Conservation (phyloP, 2,888 invertebrate species). For the Xanthorhoe designata region DNA sequence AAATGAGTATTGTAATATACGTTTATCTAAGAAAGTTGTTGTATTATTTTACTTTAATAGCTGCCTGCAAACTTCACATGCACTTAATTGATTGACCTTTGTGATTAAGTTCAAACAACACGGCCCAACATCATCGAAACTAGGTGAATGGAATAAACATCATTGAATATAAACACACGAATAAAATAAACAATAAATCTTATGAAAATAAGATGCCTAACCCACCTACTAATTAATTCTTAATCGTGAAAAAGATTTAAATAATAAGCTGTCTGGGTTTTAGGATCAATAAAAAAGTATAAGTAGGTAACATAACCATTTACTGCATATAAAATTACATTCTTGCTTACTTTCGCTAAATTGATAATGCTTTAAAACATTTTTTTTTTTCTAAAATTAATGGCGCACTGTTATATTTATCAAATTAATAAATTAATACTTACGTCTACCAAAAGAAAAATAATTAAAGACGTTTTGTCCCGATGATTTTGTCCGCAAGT, state of each 20-base stretch:
- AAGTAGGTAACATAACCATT: constrained; percentile 43
- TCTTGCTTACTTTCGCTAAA: constrained; percentile 58
- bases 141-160: background rate
- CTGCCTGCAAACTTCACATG: background rate
- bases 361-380: constrained; percentile 55
- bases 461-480: constrained; percentile 69
- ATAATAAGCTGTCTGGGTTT: background rate
- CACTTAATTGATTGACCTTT: background rate
- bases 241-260: too few relatives aligned
- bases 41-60: constrained; percentile 4
- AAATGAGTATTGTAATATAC: constrained; percentile 1
- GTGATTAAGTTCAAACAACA: background rate
- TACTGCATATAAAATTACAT: constrained; percentile 62
- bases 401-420: constrained; percentile 36
- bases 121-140: background rate
- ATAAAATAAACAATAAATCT: background rate
- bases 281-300: background rate
- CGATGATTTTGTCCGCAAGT: constrained; percentile 88
- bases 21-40: background rate
- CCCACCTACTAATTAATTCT: too few relatives aligned
- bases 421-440: constrained; percentile 34
- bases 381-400: constrained; percentile 43
- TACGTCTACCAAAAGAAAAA: constrained; percentile 40
- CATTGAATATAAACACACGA: too few relatives aligned
- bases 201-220: background rate